A percentile compares a stretch with the other conserved stretches of the same genome.
phyloP scores from a whole-genome alignment of 2,113 vertebrate species.

The Brienomyrus brachyistius region DNA sequence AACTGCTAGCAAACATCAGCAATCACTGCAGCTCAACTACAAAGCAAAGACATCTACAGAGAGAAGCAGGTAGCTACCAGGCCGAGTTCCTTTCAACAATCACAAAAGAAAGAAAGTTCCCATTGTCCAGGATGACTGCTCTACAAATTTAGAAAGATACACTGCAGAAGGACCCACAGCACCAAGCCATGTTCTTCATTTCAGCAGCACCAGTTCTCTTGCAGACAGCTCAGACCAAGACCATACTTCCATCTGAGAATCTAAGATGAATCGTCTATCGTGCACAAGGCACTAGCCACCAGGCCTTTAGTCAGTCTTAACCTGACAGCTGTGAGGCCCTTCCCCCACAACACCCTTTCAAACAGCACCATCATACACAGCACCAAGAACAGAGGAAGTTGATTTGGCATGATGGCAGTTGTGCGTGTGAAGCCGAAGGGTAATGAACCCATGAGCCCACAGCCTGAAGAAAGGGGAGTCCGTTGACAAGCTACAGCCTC shows the following conservation, averaged over 20 bases:
- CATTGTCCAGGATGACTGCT: not conserved
- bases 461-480: not conserved
- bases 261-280: not conserved
- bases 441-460: not conserved
- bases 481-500: slow-evolving; percentile 3
- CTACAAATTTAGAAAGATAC: not conserved
- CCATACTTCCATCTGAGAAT: not conserved
- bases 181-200: not conserved
- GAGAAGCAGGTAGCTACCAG: not conserved
- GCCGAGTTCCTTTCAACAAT: not conserved
- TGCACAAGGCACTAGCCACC: not conserved
- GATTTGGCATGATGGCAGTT: not conserved
- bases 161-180: not conserved
- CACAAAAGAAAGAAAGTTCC: too few species aligned
- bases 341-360: not conserved
- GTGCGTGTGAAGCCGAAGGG: not conserved
- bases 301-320: not conserved
- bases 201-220: not conserved
- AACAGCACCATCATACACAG: not conserved
- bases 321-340: not conserved
- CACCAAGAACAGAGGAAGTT: not conserved
- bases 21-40: not conserved
- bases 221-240: slow-evolving; percentile 3
- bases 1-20: not conserved
- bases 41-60: not conserved